A percentile compares a stretch with the other conserved stretches of the same genome.
These are phyloP conservation scores for Oxytorus armatus DNA, from an alignment of 2,888 invertebrate genomes.

Conservation along the genomic window DNA sequence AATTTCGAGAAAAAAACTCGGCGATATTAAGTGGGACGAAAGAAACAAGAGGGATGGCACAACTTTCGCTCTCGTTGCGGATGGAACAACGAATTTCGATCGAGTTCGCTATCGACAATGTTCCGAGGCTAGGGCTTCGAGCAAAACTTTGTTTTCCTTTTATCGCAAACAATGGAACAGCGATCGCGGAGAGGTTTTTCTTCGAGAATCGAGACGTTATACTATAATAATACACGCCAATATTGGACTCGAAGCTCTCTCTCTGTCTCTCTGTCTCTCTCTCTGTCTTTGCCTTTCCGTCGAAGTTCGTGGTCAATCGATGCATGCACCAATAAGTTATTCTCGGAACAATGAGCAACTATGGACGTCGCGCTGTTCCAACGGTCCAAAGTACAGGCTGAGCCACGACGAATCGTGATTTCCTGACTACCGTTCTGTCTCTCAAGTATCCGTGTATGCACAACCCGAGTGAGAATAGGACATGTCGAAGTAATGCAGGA, in stretches of 20 bases:
- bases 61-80: conserved; percentile 37
- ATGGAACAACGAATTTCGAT: conserved; percentile 31
- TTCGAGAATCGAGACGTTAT: background rate
- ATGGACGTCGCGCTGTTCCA: conserved; percentile 37
- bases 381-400: conserved; percentile 39
- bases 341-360: conserved; percentile 63
- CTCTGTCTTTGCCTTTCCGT: background rate
- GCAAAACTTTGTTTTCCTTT: conserved; percentile 47
- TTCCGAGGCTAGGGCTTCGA: conserved; percentile 49
- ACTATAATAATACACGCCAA: conserved; percentile 21
- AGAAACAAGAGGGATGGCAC: background rate
- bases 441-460: conserved; percentile 2
- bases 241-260: background rate
- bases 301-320: conserved; percentile 58
- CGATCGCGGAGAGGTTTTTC: conserved; percentile 9
- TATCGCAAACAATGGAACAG: background rate
- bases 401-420: conserved; percentile 67
- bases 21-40: background rate
- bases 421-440: conserved; percentile 64
- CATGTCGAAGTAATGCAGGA: conserved; percentile 35
- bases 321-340: conserved; percentile 61
- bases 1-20: conserved; percentile 50
- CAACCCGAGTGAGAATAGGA: conserved; percentile 28
- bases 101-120: background rate
- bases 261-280: background rate